Base-by-base conservation (phyloP, 2,888 invertebrate species). In the Fabriciana adippe region DNA sequence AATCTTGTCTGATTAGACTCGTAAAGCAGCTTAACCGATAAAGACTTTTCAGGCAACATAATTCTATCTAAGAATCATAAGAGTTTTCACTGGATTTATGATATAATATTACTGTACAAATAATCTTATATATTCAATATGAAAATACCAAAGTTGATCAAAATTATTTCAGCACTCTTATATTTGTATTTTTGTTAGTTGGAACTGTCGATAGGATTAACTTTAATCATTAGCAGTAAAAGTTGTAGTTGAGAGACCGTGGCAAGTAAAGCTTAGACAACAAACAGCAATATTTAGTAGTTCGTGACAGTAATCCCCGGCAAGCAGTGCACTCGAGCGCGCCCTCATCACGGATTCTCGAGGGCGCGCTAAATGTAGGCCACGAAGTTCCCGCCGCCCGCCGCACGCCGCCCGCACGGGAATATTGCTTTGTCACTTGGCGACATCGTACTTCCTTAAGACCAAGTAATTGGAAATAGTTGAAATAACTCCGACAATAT, bases 401-500 rank as follows among this genome's bases (percentile, higher is more conserved):
- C 59, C 59, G 48, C 82, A 4, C 80, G 16, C 67, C 56, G 51
- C 67, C 48, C 64, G 67, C 66, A 74, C 76, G 76, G 81, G 90
- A 90, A 92, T 92, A 92, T 92, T 92, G 92, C 91, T 90, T 89
- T 92, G 92, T 92, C 92, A 91, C 90, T 90, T 86, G 88, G 86
- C 88, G 88, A 90, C 89, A 86, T 89, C 85, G 87, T 84, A 82
- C 87, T 86, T 83, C 84, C 83, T 89, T 91, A 90, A 92, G 89
- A 88, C 87, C 87, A 87, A 91, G 90, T 92, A 92, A 92, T 92
- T 92, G 91, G 91, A 92, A 92, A 92, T 92, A 90, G 88, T 91
- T 91, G 90, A 90, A 92, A 91, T 90, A 89, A 86, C 85, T 86
- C 83, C 84, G 81, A 83, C 66, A 85, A 86, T 86, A 84, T 82